These are phyloP conservation scores for Drymonia ruficornis DNA, from an alignment of 2,888 invertebrate species.

Conservation along the genomic window DNA sequence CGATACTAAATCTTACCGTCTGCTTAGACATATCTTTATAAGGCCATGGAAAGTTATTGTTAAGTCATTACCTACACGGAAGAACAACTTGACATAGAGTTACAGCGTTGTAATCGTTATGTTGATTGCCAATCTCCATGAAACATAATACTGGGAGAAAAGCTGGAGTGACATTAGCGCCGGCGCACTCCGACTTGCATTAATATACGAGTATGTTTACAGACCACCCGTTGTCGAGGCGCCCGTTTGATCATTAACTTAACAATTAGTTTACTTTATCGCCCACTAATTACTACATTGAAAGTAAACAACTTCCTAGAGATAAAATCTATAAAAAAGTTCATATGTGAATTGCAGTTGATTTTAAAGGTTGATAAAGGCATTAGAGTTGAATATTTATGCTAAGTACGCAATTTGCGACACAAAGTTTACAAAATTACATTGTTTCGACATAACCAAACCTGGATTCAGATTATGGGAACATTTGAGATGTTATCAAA, in stretches of 20 bases:
- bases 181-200: constrained; percentile 44
- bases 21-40: constrained; percentile 46
- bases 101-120: constrained; percentile 45
- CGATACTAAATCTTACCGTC: constrained; percentile 44
- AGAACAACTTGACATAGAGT: constrained; percentile 45
- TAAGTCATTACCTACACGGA: constrained; percentile 46
- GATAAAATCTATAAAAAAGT: not conserved
- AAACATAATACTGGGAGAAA: constrained; percentile 47
- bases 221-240: constrained; percentile 42
- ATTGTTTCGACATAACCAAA: constrained; percentile 46
- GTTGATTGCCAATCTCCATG: constrained; percentile 55
- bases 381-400: too few species aligned
- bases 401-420: constrained; percentile 11
- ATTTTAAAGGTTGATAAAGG: not conserved
- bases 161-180: constrained; percentile 56
- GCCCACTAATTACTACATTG: constrained; percentile 6
- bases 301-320: constrained; percentile 3
- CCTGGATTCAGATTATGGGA: constrained; percentile 37
- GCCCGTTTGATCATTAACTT: constrained; percentile 43
- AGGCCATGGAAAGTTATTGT: constrained; percentile 50
- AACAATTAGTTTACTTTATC: constrained; percentile 44
- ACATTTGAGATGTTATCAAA: constrained; percentile 51
- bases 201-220: constrained; percentile 33
- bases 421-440: constrained; percentile 28
- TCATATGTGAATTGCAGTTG: not conserved